Evolutionary conservation across 2,113 vertebrate species (phyloP).

Genomic region (Dolichallabes microphthalmus): DNA sequence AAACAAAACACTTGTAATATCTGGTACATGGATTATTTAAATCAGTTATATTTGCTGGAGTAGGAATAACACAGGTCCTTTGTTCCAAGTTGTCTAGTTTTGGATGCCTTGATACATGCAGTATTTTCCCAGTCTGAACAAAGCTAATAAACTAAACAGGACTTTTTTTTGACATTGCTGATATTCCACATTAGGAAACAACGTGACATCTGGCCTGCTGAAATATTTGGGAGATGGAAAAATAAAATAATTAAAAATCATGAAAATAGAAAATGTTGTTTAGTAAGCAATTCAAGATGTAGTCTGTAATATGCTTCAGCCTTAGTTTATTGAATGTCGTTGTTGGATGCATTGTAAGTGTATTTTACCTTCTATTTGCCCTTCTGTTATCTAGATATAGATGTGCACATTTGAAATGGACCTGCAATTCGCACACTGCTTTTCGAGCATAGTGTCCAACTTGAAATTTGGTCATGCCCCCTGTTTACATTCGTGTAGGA

Average conservation of each 20-base stretch:
- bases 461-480: background rate
- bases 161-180: background rate
- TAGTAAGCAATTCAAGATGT: background rate
- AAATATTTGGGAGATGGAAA: background rate
- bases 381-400: background rate
- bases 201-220: background rate
- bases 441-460: too few relatives aligned
- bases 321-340: background rate
- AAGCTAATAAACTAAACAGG: background rate
- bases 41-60: background rate
- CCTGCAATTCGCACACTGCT: background rate
- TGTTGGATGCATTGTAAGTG: background rate
- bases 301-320: background rate
- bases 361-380: background rate
- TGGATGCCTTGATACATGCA: background rate
- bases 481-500: background rate
- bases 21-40: background rate
- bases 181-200: background rate
- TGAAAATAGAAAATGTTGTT: background rate
- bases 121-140: background rate
- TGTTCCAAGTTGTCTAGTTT: background rate
- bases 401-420: background rate
- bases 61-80: background rate
- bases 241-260: too few relatives aligned
- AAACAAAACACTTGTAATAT: background rate